Conservation (phyloP, 2,888 invertebrate species). For the Aleiodes alternator region DNA sequence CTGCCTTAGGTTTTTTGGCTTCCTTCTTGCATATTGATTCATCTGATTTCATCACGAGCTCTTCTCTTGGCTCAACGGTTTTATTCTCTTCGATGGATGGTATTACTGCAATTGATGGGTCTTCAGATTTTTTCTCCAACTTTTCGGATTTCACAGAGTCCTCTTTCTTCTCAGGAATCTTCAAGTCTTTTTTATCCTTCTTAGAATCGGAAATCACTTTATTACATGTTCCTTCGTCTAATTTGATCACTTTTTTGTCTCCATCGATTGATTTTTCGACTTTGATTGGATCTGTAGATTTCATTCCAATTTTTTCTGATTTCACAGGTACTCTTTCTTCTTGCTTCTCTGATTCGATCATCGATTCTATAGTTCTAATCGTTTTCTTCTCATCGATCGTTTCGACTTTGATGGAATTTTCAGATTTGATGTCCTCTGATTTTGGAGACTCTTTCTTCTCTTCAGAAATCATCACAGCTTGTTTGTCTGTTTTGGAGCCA, state of each 20-base stretch:
- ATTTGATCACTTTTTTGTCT: conserved; percentile 56
- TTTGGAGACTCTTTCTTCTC: conserved; percentile 69
- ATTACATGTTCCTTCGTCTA: conserved; percentile 60
- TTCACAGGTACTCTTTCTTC: no score
- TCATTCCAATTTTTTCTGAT: conserved; percentile 46
- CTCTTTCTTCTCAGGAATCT: neutral
- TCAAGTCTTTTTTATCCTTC: neutral
- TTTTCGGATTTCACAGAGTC: no score
- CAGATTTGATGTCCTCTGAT: conserved; percentile 51
- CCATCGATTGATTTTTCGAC: conserved; percentile 13
- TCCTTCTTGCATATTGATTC: no score
- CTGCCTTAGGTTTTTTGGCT: no score
- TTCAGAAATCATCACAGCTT: conserved; percentile 54
- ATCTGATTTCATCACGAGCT: no score
- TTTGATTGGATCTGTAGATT: conserved; percentile 7
- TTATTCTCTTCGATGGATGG: no score
- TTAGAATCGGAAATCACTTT: neutral
- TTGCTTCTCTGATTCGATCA: no score
- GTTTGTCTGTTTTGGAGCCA: conserved; percentile 29
- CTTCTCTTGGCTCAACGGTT: no score
- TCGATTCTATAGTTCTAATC: no score
- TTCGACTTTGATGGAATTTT: neutral
- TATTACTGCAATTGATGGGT: no score
- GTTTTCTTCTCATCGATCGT: conserved; percentile 34
- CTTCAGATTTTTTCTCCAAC: no score